A percentile compares a stretch with the other conserved stretches of the same genome.
Evolutionary conservation across 2,113 vertebrate genomes (phyloP).

Genomic region (Tursiops truncatus): DNA sequence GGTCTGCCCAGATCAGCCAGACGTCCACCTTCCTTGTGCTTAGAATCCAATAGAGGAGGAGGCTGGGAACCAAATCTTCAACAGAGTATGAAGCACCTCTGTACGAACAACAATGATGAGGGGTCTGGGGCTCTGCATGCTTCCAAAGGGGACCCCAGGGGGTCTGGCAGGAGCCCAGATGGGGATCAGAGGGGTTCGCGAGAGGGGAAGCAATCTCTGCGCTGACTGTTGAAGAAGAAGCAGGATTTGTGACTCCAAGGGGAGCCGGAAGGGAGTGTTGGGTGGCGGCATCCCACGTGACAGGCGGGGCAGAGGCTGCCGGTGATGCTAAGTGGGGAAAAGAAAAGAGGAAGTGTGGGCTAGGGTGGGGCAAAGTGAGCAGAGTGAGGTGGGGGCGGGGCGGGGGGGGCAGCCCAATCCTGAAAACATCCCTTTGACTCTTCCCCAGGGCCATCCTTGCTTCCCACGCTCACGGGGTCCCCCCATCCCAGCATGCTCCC

Average conservation of each 20-base stretch:
- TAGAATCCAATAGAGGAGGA: accelerated
- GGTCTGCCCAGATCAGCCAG: background rate
- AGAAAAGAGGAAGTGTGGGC: background rate
- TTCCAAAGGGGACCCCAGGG: background rate
- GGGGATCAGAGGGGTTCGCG: background rate
- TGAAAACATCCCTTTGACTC: background rate
- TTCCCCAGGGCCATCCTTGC: too few species aligned
- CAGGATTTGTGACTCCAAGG: background rate
- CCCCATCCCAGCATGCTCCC: background rate
- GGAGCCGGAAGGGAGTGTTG: too few species aligned
- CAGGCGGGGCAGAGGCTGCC: too few species aligned
- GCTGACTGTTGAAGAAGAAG: too few species aligned
- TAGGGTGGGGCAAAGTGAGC: accelerated
- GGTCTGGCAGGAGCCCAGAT: background rate
- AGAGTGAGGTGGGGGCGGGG: accelerated
- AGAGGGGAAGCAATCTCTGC: background rate
- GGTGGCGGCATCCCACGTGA: too few species aligned
- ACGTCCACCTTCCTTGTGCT: too few species aligned
- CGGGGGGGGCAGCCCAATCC: background rate
- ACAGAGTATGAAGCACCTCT: background rate
- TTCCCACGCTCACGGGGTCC: too few species aligned
- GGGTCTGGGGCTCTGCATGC: background rate
- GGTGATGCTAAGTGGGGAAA: accelerated
- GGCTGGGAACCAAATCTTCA: background rate
- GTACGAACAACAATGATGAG: background rate